Percentiles rank a stretch among this genome's conserved stretches.
phyloP scores from a whole-genome alignment of 2,888 invertebrate genomes.

The Physocephala rufipes region DNA sequence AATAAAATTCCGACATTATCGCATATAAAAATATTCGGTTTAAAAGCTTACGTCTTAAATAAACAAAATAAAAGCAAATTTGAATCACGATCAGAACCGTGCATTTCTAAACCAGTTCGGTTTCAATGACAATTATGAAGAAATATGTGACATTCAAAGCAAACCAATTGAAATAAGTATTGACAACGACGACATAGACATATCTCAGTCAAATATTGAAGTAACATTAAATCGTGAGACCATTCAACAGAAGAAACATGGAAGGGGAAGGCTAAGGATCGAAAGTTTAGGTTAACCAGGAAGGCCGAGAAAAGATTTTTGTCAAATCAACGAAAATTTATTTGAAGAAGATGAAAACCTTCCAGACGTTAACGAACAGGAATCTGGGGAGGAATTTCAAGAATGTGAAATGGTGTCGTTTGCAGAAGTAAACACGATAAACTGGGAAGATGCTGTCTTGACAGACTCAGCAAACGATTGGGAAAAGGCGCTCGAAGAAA shows the following conservation, averaged over 20 bases:
- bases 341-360: too few relatives aligned
- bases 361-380: too few relatives aligned
- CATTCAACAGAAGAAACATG: slow-evolving; percentile 24
- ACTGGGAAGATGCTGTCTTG: too few relatives aligned
- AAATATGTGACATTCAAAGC: slow-evolving; percentile 35
- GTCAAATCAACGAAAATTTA: too few relatives aligned
- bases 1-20: slow-evolving; percentile 54
- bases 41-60: slow-evolving; percentile 30
- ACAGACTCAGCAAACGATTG: neutral
- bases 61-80: slow-evolving; percentile 37
- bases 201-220: neutral
- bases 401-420: too few relatives aligned
- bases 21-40: slow-evolving; percentile 54
- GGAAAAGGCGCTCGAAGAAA: neutral
- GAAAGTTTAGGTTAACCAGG: too few relatives aligned
- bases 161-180: slow-evolving; percentile 15
- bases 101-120: slow-evolving; percentile 40
- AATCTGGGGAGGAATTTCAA: too few relatives aligned
- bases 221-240: neutral
- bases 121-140: slow-evolving; percentile 36
- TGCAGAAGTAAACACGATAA: too few relatives aligned
- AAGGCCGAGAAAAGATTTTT: too few relatives aligned
- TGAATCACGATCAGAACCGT: slow-evolving; percentile 37
- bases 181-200: slow-evolving; percentile 13
- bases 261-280: slow-evolving; percentile 39